A percentile compares a stretch with the other conserved stretches of the same genome.
Conservation (phyloP, 2,888 invertebrate genomes). For the Podabrus alpinus region DNA sequence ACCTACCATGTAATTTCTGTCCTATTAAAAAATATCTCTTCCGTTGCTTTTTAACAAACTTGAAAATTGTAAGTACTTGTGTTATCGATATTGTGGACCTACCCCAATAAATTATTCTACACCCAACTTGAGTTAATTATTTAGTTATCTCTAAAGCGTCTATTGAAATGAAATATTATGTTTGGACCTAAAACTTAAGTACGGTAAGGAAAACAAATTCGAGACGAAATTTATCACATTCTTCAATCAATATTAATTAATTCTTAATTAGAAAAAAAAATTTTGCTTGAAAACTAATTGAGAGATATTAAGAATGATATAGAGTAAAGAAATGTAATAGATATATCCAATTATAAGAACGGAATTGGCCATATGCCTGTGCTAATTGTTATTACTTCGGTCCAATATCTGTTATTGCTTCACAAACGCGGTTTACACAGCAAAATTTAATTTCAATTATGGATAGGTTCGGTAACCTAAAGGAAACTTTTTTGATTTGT, state of each 20-base stretch:
- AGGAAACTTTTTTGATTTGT: not conserved
- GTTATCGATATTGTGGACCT: not conserved
- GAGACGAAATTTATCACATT: not conserved
- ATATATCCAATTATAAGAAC: constrained; percentile 33
- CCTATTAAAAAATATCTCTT: not conserved
- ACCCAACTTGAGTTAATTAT: not conserved
- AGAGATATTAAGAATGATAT: constrained; percentile 16
- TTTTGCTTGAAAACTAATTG: not conserved
- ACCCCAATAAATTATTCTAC: not conserved
- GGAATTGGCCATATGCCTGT: constrained; percentile 33
- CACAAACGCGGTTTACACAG: constrained; percentile 21
- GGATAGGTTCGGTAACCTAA: not conserved
- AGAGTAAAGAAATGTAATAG: constrained; percentile 29
- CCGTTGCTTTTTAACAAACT: not conserved
- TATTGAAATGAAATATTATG: not conserved
- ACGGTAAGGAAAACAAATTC: not conserved
- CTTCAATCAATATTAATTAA: not conserved
- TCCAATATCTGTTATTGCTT: constrained; percentile 32
- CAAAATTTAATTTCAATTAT: constrained; percentile 3
- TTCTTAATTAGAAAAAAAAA: not conserved
- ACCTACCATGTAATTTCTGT: not conserved
- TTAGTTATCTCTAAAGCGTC: not conserved
- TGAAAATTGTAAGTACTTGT: too few relatives aligned
- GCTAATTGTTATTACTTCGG: constrained; percentile 33
- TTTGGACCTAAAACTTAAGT: not conserved